phyloP scores from a whole-genome alignment of 2,797 vertebrate species.

The Chaenodraco wilsoni region DNA sequence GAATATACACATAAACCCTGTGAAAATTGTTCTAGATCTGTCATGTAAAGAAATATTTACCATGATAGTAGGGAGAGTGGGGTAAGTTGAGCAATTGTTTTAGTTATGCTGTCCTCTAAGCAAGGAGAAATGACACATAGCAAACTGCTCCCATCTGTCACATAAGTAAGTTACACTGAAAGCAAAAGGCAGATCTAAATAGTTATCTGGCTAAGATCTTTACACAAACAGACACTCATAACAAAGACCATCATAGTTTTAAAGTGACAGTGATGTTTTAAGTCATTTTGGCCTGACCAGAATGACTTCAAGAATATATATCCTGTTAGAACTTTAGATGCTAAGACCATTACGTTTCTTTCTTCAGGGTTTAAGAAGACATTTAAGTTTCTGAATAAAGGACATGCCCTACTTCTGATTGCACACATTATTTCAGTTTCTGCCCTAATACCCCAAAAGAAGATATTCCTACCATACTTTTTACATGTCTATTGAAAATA shows the following conservation, averaged over 20 bases:
- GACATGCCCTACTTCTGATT: too few species aligned
- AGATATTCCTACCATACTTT: too few species aligned
- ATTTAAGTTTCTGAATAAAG: background rate
- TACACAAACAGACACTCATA: slow-evolving; percentile 52
- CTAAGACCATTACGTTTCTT: background rate
- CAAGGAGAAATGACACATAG: slow-evolving; percentile 8
- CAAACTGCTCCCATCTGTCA: slow-evolving; percentile 66
- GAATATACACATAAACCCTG: slow-evolving; percentile 26
- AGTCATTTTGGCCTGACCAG: slow-evolving; percentile 23
- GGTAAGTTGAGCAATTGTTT: too few species aligned
- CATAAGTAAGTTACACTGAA: slow-evolving; percentile 63
- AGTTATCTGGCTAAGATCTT: slow-evolving; percentile 46
- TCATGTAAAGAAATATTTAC: background rate
- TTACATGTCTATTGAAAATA: too few species aligned
- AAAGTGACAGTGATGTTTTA: slow-evolving; percentile 38
- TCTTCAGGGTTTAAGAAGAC: background rate
- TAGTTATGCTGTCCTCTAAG: too few species aligned
- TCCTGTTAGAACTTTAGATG: slow-evolving; percentile 8
- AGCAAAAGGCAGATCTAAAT: slow-evolving; percentile 57
- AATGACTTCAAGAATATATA: slow-evolving; percentile 16
- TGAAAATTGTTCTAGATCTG: slow-evolving; percentile 19
- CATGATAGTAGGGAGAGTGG: background rate
- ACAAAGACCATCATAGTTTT: slow-evolving; percentile 40
- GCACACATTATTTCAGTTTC: too few species aligned
- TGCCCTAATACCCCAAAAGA: too few species aligned